Evolutionary conservation across 2,888 invertebrate genomes (phyloP).

Genomic region (Agriopis marginaria): DNA sequence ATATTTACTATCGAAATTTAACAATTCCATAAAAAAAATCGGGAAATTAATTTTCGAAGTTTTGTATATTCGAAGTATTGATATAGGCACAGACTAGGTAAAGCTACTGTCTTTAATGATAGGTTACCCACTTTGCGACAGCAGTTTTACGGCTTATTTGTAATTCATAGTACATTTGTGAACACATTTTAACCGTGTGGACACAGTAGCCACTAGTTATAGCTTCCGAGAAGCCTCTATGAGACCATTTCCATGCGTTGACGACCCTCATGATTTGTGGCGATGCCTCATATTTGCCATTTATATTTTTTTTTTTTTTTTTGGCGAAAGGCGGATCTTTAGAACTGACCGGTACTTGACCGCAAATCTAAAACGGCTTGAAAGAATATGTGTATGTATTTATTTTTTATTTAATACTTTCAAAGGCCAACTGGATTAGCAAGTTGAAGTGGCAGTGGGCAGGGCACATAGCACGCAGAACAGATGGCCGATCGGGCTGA

Average conservation of each 20-base stretch:
- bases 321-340: constrained; percentile 44
- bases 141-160: not conserved
- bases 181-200: constrained; percentile 17
- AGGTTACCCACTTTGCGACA: not conserved
- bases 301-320: constrained; percentile 28
- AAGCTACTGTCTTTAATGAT: no score
- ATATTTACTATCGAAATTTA: no score
- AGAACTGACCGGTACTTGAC: constrained; percentile 26
- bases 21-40: no score
- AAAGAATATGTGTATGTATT: not conserved
- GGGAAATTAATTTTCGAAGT: no score
- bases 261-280: constrained; percentile 60
- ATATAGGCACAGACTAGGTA: no score
- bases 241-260: constrained; percentile 58
- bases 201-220: constrained; percentile 27
- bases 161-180: constrained; percentile 1
- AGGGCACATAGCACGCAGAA: no score
- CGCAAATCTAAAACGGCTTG: not conserved
- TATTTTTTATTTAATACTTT: no score
- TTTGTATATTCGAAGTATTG: no score
- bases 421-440: no score
- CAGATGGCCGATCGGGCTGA: no score
- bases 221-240: constrained; percentile 61
- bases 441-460: no score
- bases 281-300: constrained; percentile 45